Base-by-base conservation (phyloP, 2,113 vertebrate genomes). In the Noctilio leporinus region DNA sequence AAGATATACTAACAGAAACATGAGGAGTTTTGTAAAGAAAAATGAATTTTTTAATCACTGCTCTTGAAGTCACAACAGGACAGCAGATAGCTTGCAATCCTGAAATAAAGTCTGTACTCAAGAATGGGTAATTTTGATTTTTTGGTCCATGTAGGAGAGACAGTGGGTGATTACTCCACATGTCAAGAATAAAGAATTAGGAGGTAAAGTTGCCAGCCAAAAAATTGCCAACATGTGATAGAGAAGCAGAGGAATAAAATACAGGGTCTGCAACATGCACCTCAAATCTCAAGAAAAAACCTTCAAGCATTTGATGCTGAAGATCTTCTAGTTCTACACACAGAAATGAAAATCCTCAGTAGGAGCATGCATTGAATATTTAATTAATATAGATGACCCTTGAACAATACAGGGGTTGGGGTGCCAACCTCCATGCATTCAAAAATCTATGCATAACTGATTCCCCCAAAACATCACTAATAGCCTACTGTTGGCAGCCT, bases 11-110 rank as follows among this genome's bases (percentile, higher is more conserved):
- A 91, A 89, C 40, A 77, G 87, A 93, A 95, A 82, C 43, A 72
- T 20, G 35, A 91, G 89, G 76, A 91, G 38, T 85, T 96, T 91
- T 88, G 47, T 62, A 67, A 93, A 59, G 53, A 62, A 62, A 82
- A 75, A 82, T 12, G 20, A 88, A 40, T 76, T 94, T 96, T 95
- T 96, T 90, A 91, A 95, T 77, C 45, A 78, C 24, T 45, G 55
- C 33, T 81, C 65, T 92, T 70, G 70, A 90, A 55, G 70, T 81
- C 55, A 90, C 2, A n/a, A 43, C 45, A 96, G 81, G 76, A 90
- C 28, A 94, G 70, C 3, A 64, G 80, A 84, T 14, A 76, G 86
- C 57, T 64, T 92, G 14, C 7, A 95, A 65, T 81, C n/a, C 62
- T 65, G 81, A 82, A 93, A 95, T 75, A 84, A 59, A 82, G 64